Evolutionary conservation across 2,797 vertebrate species (phyloP), one percentile per base, ranked within the genome.

Genomic region (Oryzias dopingdopingensis): DNA sequence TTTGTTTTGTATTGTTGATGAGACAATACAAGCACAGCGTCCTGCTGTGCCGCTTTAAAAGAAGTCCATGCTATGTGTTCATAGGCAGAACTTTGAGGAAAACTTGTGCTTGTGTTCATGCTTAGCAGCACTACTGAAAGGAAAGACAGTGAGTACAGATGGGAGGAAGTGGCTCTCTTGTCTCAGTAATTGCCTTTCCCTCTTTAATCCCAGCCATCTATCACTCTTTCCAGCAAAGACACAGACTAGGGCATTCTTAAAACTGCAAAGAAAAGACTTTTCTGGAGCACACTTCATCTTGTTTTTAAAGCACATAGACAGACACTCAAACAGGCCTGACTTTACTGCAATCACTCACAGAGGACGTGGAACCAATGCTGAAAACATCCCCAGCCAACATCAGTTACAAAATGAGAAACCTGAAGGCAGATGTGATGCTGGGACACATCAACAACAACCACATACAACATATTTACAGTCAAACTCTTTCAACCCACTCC

Each of bases 141-240:
- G 24, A 61, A 20, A 23, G n/a, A 73, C 60, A 67, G 65, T 56
- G 72, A 82, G 82, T 79, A 74, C 70, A 74, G 62, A 74, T 60
- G 66, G 76, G 73, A 73, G 50, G 51, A 65, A 70, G 26, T 59
- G 66, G 56, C 56, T 76, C 67, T 65, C 46, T 68, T 52, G 59
- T 72, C 70, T 76, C 67, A 50, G 80, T 89, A 82, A 89, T 90
- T 86, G 81, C 80, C 72, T 88, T 63, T 65, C 60, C 61, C 26
- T 62, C 66, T 84, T 80, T 88, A 89, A 88, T 80, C 80, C 72
- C 65, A 79, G 52, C 70, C 69, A 89, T 89, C 79, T 79, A 89
- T 90, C 86, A 85, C 71, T 72, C 64, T 64, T 37, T 29, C 26
- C 56, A 65, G 68, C 73, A 50, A 54, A 67, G 72, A 79, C 64